Base-by-base conservation (phyloP, 2,797 vertebrate genomes). In the Threskiornis aethiopicus region DNA sequence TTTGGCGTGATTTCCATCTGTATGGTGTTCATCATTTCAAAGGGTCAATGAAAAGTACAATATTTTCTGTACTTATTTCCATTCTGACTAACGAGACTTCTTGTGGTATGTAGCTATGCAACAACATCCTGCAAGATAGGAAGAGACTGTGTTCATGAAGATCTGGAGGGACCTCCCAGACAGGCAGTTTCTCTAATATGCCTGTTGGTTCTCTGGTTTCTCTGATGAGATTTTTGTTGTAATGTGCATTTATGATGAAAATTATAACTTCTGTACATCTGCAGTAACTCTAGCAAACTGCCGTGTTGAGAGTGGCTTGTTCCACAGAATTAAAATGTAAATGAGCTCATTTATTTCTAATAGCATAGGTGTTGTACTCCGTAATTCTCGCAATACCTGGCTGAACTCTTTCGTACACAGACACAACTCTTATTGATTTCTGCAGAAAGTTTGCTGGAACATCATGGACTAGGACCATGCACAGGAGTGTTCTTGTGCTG, bases 221-320 rank as follows among this genome's bases (percentile, higher is more conserved):
- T 94, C 78, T 84, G 78, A 82, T 89, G 93, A 89, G 88, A 78
- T 72, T 85, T 89, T 59, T 90, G 31, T 72, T 87, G 55, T 90
- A 94, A 90, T 89, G 67, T 73, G 67, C 83, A 20, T 96, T 95
- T 97, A 62, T 83, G 92, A 90, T 93, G 78, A 87, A 96, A 95
- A 96, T 90, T 52, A 75, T 76, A 90, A 82, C 59, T 94, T 95
- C 71, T 81, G 49, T 72, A 78, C 39, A 65, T 85, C 78, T 96
- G 85, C 69, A 61, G 67, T 94, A 92, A 90, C 67, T 87, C 88
- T 49, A 85, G 54, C 33, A 96, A 97, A 96, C 78, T 94, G 84
- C 88, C 21, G 81, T 96, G 72, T 89, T 87, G 90, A 92, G 90
- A 93, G 49, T 21, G 42, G 46, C 87, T 83, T 59, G 47, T 84